Evolutionary conservation across 53 echinoderm and acorn worm species (phyloP).

Genomic region (Apostichopus leukothele): DNA sequence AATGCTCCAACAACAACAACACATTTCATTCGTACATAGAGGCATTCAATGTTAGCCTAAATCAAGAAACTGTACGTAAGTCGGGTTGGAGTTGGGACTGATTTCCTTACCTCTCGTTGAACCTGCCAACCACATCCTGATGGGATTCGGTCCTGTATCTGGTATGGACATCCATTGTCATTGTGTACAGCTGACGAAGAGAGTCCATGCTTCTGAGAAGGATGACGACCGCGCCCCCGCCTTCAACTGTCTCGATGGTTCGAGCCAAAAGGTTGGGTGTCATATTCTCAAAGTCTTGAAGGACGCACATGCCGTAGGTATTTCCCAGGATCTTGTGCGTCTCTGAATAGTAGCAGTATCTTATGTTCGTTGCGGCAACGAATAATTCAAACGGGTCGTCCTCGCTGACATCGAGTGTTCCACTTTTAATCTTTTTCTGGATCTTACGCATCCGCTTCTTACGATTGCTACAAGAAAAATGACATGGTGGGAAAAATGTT

Average conservation of each 20-base stretch:
- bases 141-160: conserved; percentile 82
- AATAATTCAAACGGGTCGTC: conserved; percentile 97
- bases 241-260: conserved; percentile 95
- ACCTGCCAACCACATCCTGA: conserved; percentile 89
- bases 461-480: conserved; percentile 62
- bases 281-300: conserved; percentile 97
- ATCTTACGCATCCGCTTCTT: conserved; percentile 92
- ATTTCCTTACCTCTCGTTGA: conserved; percentile 85
- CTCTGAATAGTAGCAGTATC: conserved; percentile 96
- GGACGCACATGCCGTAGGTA: conserved; percentile 97
- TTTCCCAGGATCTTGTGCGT: conserved; percentile 98
- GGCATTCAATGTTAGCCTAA: no score
- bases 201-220: conserved; percentile 83
- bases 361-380: conserved; percentile 95
- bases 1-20: no score
- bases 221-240: conserved; percentile 90
- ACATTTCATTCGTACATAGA: no score
- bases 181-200: conserved; percentile 82
- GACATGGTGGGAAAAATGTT: no score
- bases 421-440: conserved; percentile 89
- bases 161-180: conserved; percentile 95
- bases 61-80: no score
- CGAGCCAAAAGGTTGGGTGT: conserved; percentile 89
- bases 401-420: conserved; percentile 82
- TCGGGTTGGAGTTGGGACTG: no score